Percentiles rank a stretch among this genome's conserved stretches.
These are phyloP conservation scores for Nasonovia ribisnigri DNA, from an alignment of 2,888 invertebrate genomes.

Conservation along the genomic window DNA sequence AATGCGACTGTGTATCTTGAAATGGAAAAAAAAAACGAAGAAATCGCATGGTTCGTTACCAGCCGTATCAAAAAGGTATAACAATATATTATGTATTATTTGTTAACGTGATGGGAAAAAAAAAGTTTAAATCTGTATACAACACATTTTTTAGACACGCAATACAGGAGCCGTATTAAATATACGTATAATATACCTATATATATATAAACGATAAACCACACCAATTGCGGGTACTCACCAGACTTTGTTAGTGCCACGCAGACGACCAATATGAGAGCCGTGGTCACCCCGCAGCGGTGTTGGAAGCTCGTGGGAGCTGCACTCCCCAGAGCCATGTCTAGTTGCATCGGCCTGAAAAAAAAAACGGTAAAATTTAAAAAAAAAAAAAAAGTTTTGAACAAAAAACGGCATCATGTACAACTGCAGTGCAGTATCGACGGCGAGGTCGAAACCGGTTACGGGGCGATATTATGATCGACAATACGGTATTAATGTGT, in stretches of 20 bases:
- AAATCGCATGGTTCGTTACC: neutral
- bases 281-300: conserved; percentile 37
- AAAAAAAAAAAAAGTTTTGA: neutral
- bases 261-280: conserved; percentile 48
- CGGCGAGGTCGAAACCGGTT: neutral
- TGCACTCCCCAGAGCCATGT: conserved; percentile 62
- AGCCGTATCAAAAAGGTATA: neutral
- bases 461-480: neutral
- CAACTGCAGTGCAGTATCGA: neutral
- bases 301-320: conserved; percentile 59
- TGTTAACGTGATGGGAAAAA: neutral
- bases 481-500: neutral
- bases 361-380: neutral
- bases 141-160: neutral
- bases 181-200: neutral
- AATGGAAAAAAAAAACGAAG: neutral
- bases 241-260: conserved; percentile 45
- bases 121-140: neutral
- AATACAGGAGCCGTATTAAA: neutral
- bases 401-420: too few relatives aligned
- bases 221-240: neutral
- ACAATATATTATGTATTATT: neutral
- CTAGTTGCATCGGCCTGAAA: conserved; percentile 47
- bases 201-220: neutral
- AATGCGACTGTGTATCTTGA: neutral